These are phyloP conservation scores for Rhinopithecus roxellana DNA, from an alignment of 2,113 vertebrate species.

Conservation along the genomic window DNA sequence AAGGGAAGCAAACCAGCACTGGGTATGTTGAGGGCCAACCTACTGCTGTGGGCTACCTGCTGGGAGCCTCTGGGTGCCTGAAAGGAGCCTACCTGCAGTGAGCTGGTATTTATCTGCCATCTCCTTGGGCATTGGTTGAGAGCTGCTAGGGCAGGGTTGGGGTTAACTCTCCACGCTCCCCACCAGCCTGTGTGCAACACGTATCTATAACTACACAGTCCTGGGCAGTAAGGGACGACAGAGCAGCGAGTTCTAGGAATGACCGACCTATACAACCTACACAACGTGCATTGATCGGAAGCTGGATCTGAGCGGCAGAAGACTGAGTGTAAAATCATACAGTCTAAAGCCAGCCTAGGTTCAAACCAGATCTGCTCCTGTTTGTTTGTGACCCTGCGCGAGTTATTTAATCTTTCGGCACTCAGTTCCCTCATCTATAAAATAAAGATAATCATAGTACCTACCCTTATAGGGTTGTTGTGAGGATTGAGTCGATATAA, in stretches of 20 bases:
- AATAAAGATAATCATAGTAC: background rate
- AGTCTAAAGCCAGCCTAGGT: background rate
- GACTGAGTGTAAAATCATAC: background rate
- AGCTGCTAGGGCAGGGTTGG: background rate
- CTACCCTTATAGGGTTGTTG: background rate
- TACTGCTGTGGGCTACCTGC: background rate
- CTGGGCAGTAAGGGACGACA: background rate
- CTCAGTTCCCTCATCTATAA: background rate
- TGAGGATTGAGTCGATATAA: background rate
- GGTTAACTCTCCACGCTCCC: background rate
- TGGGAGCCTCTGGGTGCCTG: background rate
- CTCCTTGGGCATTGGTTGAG: background rate
- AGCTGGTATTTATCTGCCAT: too few relatives aligned
- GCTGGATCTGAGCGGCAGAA: background rate
- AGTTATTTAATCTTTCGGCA: background rate
- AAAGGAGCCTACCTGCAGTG: background rate
- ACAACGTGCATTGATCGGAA: background rate
- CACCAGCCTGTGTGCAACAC: background rate
- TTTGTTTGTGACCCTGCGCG: background rate
- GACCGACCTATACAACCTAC: background rate
- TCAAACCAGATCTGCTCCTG: background rate
- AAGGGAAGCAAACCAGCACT: background rate
- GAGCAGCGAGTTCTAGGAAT: background rate
- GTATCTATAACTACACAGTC: background rate
- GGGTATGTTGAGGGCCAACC: background rate